These are phyloP conservation scores for Limnothrissa miodon DNA, from an alignment of 2,113 vertebrate genomes.

Conservation along the genomic window DNA sequence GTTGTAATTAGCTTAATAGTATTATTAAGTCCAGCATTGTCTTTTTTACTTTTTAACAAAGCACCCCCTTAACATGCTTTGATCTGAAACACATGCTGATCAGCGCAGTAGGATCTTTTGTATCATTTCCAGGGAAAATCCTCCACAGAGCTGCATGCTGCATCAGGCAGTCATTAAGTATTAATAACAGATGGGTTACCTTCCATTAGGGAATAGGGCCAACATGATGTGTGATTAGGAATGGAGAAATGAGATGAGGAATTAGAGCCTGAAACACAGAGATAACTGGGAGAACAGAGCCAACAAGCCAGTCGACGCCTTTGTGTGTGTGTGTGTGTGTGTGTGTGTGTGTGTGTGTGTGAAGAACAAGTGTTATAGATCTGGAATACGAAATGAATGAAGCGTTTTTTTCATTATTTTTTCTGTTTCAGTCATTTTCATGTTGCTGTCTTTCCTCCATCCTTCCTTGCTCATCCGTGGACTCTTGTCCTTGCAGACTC, in stretches of 20 bases:
- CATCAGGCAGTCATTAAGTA: constrained; percentile 45
- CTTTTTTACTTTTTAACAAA: constrained; percentile 29
- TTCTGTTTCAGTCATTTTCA: not conserved
- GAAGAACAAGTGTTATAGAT: not conserved
- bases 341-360: constrained; percentile 37
- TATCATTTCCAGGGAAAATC: constrained; percentile 34
- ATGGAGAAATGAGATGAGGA: constrained; percentile 24
- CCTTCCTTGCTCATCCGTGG: not conserved
- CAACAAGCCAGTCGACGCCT: not conserved
- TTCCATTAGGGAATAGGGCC: constrained; percentile 38
- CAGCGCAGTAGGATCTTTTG: constrained; percentile 26
- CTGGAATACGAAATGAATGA: not conserved
- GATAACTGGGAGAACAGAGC: not conserved
- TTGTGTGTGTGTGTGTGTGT: constrained; percentile 25
- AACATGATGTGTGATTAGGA: constrained; percentile 39
- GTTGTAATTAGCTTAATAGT: constrained; percentile 23
- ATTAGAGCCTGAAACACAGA: not conserved
- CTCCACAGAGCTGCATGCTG: constrained; percentile 35
- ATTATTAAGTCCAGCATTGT: constrained; percentile 24
- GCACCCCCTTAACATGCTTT: constrained; percentile 26
- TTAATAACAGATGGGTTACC: constrained; percentile 37
- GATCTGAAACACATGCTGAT: constrained; percentile 37
- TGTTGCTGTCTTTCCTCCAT: constrained; percentile 5
- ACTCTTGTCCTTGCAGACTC: constrained; percentile 78
- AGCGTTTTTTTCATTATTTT: not conserved